Base-by-base conservation (phyloP, 2,888 invertebrate species). In the Phytoseiulus persimilis region DNA sequence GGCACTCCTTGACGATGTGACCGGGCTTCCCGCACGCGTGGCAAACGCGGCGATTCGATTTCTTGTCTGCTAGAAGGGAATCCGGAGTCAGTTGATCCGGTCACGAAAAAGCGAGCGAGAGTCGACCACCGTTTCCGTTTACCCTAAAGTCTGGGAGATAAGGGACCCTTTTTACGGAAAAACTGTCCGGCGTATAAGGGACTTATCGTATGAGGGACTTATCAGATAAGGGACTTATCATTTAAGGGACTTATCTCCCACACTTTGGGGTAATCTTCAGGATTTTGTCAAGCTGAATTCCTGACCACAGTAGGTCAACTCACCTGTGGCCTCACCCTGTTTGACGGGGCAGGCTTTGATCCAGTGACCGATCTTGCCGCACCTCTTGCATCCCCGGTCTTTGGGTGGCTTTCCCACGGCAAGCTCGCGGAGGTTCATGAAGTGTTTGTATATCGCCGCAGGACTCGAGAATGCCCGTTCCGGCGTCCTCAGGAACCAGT, bases 341-440 rank as follows among this genome's bases (percentile, higher is more conserved):
- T 90, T 91, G 31, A 83, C 83, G n/a, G 91, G 90, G 45, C 91
- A 91, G 32, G 90, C 90, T 83, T 90, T 90, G n/a, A 90, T 89
- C 89, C 90, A 33, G 91, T 94, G 94, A 3, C 94, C 94, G 90
- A 94, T 94, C 91, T 93, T 93, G 90, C 93, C 93, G 91, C 94
- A 94, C 31, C 92, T 92, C 31, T 93, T 92, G 91, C 94, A 94
- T 32, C 94, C 93, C 39, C 94, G 92, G 91, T 94, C 94, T 91
- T 93, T 93, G 0, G 94, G 94, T 0, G 94, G 94, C 32, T 90
- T 87, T 91, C 93, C 93, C 83, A 93, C 93, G 31, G 93, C 92
- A 90, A 93, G 91, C 83, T 92, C 91, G 18, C 91, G 90, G 5
- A 91, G 91, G 91, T 93, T 92, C 91, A 94, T 93, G 90, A 92